Evolutionary conservation across 2,888 invertebrate genomes (phyloP), one percentile per base, ranked within the genome.

Genomic region (Theodoxus fluviatilis): DNA sequence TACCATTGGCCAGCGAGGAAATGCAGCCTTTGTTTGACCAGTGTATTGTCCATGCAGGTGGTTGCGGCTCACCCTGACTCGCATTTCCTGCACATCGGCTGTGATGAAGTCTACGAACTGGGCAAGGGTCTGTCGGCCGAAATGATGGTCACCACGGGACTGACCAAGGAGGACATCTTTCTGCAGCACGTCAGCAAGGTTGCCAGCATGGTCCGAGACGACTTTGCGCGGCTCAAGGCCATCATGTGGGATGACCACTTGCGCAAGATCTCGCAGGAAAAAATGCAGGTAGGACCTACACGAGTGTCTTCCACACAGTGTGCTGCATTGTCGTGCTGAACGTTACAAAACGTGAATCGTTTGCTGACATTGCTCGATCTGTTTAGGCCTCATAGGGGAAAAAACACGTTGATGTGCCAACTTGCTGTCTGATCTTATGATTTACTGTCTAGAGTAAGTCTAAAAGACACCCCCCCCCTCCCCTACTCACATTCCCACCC

Each of bases 201-300:
- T 15, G 76, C 74, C 15, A 59, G 38, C 1, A 55, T 67, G 12
- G 38, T 75, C 12, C 37, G 43, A 38, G 86, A 87, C 22, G 63
- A 61, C 38, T 86, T 88, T n/a, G 78, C 81, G 0, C 86, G 88
- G n/a, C 83, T 92, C 31, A 89, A 89, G 35, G 89, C 92, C 0
- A 90, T 93, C 71, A 91, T 93, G 77, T 93, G 93, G 93, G 93
- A 93, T 81, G 93, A 93, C 83, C 93, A 93, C 92, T 84, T 93
- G 68, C 86, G 93, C 0, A 91, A 91, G 78, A 88, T 92, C 76
- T 89, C 91, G 1, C 86, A 90, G 61, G 89, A 90, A 73, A 89
- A 71, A 40, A 70, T 83, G 35, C 65, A 73, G 76, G 78, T 76
- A 71, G 71, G 68, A 40, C 22, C 25, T 18, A 31, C 12, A 38